These are phyloP conservation scores for Trididemnum miniatum DNA, from an alignment of 23 tunicate species.

Conservation along the genomic window DNA sequence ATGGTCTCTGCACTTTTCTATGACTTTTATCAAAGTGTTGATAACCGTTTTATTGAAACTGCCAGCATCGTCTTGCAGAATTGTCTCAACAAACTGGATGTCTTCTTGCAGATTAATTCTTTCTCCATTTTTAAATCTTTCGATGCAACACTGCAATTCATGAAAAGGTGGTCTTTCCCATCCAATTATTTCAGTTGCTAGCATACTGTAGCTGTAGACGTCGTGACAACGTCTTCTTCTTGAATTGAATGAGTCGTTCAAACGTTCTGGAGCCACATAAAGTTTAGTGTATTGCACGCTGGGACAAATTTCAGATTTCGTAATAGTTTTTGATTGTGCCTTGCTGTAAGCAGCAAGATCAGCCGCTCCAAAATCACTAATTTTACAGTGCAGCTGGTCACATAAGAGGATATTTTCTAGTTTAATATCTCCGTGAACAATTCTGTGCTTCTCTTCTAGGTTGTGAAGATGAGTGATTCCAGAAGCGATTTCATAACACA, in stretches of 20 bases:
- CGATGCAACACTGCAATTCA: too few relatives aligned
- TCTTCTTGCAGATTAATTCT: too few relatives aligned
- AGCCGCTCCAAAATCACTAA: constrained; percentile 21
- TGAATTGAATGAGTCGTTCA: neutral
- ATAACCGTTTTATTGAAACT: neutral
- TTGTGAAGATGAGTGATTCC: constrained; percentile 19
- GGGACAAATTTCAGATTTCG: neutral
- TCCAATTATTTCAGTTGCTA: too few relatives aligned
- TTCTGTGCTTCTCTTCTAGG: neutral
- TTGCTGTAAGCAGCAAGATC: neutral
- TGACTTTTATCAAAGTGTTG: neutral
- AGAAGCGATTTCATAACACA: constrained; percentile 8
- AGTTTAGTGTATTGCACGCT: neutral
- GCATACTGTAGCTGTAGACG: too few relatives aligned
- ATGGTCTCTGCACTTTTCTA: constrained; percentile 2
- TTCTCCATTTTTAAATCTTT: too few relatives aligned
- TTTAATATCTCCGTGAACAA: constrained; percentile 35
- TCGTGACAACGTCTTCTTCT: too few relatives aligned
- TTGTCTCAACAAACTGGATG: too few relatives aligned
- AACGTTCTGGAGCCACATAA: constrained; percentile 11
- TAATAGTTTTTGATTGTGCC: neutral
- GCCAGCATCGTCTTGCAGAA: too few relatives aligned
- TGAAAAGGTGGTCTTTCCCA: too few relatives aligned
- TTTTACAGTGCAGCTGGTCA: constrained; percentile 15
- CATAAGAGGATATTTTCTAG: constrained; percentile 16